These are phyloP conservation scores for Nebria ingens DNA, from an alignment of 1,140 invertebrate species.

Conservation along the genomic window DNA sequence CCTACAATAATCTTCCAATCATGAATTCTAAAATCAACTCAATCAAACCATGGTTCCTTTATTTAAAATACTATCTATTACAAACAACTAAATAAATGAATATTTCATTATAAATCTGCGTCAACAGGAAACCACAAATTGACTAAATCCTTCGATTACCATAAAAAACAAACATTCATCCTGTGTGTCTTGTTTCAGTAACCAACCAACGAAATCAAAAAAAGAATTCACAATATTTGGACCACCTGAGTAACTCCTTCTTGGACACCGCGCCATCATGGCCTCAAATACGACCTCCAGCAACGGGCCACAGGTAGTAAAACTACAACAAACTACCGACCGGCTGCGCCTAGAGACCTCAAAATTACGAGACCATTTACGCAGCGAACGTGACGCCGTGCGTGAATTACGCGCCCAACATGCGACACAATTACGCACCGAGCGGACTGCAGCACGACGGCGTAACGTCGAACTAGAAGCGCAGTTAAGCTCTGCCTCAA, in stretches of 20 bases:
- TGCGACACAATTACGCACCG: neutral
- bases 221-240: neutral
- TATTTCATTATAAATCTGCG: no score
- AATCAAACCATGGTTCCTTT: no score
- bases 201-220: neutral
- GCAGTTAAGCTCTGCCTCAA: neutral
- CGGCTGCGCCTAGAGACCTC: neutral
- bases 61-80: no score
- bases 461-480: neutral
- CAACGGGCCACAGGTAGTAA: neutral
- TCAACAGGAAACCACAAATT: no score
- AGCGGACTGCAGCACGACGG: neutral
- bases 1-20: no score
- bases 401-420: neutral
- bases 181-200: no score
- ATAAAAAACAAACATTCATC: no score
- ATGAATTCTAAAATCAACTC: no score
- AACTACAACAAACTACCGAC: neutral
- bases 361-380: neutral
- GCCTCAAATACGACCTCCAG: conserved; percentile 1
- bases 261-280: neutral
- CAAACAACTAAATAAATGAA: no score
- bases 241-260: neutral
- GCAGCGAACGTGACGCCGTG: neutral
- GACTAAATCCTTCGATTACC: no score